These are phyloP conservation scores for Corythaeola cristata DNA, from an alignment of 2,113 vertebrate genomes.

Conservation along the genomic window DNA sequence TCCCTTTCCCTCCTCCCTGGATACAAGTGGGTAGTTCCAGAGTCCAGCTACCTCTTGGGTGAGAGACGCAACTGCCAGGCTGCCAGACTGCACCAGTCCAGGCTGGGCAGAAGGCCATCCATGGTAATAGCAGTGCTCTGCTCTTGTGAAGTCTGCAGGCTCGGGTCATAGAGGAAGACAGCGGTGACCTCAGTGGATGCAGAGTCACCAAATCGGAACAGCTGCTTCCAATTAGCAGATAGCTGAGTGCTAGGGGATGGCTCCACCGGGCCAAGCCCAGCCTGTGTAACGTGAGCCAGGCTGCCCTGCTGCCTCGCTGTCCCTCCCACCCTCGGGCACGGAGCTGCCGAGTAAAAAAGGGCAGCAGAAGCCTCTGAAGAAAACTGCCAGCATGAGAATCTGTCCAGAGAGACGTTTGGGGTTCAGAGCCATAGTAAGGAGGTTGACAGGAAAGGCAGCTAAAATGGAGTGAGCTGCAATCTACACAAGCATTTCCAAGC, in stretches of 20 bases:
- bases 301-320: not conserved
- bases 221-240: conserved; percentile 69
- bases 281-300: conserved; percentile 35
- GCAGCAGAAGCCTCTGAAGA: not conserved
- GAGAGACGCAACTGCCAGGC: not conserved
- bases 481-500: not conserved
- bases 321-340: not conserved
- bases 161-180: not conserved
- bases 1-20: not conserved
- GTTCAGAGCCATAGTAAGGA: not conserved
- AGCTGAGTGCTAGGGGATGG: not conserved
- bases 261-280: not conserved
- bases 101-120: not conserved
- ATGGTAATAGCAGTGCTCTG: not conserved
- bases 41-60: not conserved
- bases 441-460: not conserved
- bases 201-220: conserved; percentile 58
- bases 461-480: not conserved
- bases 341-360: not conserved
- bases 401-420: not conserved
- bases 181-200: conserved; percentile 49
- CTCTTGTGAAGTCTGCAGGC: not conserved
- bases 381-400: not conserved
- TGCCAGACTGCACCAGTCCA: not conserved
- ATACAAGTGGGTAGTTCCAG: not conserved